Conservation (phyloP, 2,113 vertebrate genomes). For the Chloroceryle aenea region DNA sequence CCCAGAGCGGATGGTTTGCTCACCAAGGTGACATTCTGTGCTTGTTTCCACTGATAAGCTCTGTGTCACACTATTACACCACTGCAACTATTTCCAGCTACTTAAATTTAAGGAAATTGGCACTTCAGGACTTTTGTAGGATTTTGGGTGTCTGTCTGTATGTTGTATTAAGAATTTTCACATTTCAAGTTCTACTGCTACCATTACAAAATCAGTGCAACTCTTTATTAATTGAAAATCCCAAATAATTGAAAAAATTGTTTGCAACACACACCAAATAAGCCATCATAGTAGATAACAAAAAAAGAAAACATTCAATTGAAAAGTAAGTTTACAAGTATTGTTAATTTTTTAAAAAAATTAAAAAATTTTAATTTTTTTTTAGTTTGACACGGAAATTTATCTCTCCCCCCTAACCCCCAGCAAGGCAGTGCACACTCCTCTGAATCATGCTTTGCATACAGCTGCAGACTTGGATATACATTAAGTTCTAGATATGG, state of each 20-base stretch:
- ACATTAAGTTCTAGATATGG: not conserved
- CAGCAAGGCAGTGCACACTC: not conserved
- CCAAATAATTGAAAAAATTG: not conserved
- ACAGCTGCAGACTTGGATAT: not conserved
- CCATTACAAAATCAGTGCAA: not conserved
- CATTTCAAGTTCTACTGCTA: not conserved
- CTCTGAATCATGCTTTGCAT: not conserved
- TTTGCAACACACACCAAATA: not conserved
- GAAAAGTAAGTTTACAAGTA: not conserved
- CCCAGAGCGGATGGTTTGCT: not conserved
- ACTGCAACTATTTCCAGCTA: not conserved
- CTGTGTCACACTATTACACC: not conserved
- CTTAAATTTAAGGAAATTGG: not conserved
- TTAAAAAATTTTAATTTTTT: too few relatives aligned
- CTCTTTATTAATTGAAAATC: not conserved
- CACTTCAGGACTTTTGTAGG: not conserved
- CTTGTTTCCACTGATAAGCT: not conserved
- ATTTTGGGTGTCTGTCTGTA: not conserved
- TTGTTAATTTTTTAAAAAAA: too few relatives aligned
- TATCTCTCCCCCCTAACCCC: not conserved
- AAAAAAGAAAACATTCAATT: not conserved
- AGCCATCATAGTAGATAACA: not conserved
- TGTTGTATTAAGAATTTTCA: not conserved
- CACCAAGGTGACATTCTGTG: not conserved
- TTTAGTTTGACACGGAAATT: not conserved